Evolutionary conservation across 64 coral and sea anemone species (phyloP), one percentile per base, ranked within the genome.

Genomic region (Exaiptasia diaphana): DNA sequence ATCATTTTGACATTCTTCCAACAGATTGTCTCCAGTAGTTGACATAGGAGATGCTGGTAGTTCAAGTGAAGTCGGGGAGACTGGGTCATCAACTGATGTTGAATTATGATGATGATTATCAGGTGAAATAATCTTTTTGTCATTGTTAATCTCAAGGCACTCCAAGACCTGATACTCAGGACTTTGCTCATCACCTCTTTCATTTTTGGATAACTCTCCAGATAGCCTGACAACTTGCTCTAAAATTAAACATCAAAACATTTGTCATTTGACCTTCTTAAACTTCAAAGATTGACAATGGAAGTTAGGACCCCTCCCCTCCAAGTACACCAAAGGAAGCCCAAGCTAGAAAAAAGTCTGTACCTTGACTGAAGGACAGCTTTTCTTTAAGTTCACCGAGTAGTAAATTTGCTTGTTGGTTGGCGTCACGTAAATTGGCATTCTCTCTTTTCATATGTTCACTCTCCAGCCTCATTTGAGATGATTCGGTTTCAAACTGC

Each of bases 291-390:
- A 27, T 1, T 27, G 18, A 64, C 2, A n/a, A 64, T 12, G 14
- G 36, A 67, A 67, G 27, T 37, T 27, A 17, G 27, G 35, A 15
- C 18, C 21, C 28, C n/a, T 12, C 17, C n/a, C 8, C 2, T 27
- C 17, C 63, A 28, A 57, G 26, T 49, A 12, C 18, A 35, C 33
- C 18, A 58, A 78, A n/a, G 50, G 52, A 14, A 33, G 28, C 4
- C 15, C 6, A 15, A 46, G 43, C 15, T 8, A 6, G 6, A 46
- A 6, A 46, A 7, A 46, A 7, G 43, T 15, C 43, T 46, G 43
- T 77, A 95, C 91, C 91, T 83, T 95, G 82, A 40, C 86, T 84
- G 67, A 89, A 89, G 11, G 73, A 78, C 10, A 95, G 56, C 67
- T 90, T 95, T 10, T 39, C 34, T 83, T 89, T 84, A 50, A 95